phyloP scores from a whole-genome alignment of 2,113 vertebrate species.

The Eulemur macaco region DNA sequence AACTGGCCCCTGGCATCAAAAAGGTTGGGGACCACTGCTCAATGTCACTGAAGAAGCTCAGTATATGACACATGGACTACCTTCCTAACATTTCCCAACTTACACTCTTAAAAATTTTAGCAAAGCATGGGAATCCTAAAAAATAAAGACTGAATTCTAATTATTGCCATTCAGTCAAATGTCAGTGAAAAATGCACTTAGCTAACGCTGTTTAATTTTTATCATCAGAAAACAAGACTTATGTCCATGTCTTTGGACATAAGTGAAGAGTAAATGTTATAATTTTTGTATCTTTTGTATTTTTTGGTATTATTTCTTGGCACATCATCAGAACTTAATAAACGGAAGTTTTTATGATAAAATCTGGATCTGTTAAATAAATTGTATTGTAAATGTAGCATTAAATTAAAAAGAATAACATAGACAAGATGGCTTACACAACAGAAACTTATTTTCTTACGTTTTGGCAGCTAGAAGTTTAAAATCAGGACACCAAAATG shows the following conservation, averaged over 20 bases:
- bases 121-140: not conserved
- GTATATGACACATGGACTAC: no score
- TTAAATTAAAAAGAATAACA: not conserved
- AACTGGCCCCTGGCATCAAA: no score
- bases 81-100: not conserved
- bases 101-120: not conserved
- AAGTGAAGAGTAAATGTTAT: not conserved
- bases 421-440: not conserved
- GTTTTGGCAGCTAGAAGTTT: not conserved
- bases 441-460: not conserved
- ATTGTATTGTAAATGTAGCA: not conserved
- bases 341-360: not conserved
- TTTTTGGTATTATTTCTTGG: not conserved
- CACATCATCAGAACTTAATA: not conserved
- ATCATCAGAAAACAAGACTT: not conserved
- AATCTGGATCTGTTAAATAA: not conserved
- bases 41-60: not conserved
- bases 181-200: not conserved
- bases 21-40: not conserved
- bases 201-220: not conserved
- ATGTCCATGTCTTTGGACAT: not conserved
- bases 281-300: not conserved
- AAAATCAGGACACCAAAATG: not conserved
- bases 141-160: not conserved
- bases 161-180: not conserved